These are phyloP conservation scores for Melanotaenia boesemani DNA, from an alignment of 2,797 vertebrate genomes.

Conservation along the genomic window DNA sequence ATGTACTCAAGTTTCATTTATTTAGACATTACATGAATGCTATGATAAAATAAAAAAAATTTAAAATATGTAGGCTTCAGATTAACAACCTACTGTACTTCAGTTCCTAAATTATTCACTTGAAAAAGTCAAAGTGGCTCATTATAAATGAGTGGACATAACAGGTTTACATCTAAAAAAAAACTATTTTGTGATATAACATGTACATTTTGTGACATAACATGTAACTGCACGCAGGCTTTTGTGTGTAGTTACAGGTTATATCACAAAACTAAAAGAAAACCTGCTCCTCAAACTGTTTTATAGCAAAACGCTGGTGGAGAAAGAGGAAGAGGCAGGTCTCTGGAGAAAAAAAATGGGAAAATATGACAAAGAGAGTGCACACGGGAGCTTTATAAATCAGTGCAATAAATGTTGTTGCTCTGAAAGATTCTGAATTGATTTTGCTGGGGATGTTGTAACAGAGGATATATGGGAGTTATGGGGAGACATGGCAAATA, in stretches of 20 bases:
- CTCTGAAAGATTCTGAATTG: conserved; percentile 36
- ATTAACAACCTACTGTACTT: conserved; percentile 61
- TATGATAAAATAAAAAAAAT: conserved; percentile 37
- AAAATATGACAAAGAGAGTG: conserved; percentile 25
- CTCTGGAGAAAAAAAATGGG: not conserved
- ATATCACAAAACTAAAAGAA: conserved; percentile 49
- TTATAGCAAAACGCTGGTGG: not conserved
- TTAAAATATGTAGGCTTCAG: conserved; percentile 22
- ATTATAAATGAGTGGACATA: conserved; percentile 58
- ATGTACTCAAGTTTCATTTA: conserved; percentile 47
- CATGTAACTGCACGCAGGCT: too few relatives aligned
- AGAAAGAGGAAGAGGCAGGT: not conserved
- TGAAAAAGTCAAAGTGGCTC: conserved; percentile 55
- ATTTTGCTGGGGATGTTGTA: conserved; percentile 27
- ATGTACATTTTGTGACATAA: too few relatives aligned
- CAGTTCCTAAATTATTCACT: conserved; percentile 63
- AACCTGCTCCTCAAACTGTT: conserved; percentile 17
- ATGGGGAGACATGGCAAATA: conserved; percentile 5
- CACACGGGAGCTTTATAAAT: conserved; percentile 34
- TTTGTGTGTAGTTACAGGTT: conserved; percentile 32
- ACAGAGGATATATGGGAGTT: conserved; percentile 1
- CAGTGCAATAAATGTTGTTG: conserved; percentile 26
- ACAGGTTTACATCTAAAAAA: too few relatives aligned
- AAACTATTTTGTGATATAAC: too few relatives aligned
- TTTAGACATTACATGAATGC: conserved; percentile 41